Percentiles rank a stretch among this genome's conserved stretches.
Evolutionary conservation across 2,113 vertebrate genomes (phyloP).

Genomic region (Falcunculus frontatus): DNA sequence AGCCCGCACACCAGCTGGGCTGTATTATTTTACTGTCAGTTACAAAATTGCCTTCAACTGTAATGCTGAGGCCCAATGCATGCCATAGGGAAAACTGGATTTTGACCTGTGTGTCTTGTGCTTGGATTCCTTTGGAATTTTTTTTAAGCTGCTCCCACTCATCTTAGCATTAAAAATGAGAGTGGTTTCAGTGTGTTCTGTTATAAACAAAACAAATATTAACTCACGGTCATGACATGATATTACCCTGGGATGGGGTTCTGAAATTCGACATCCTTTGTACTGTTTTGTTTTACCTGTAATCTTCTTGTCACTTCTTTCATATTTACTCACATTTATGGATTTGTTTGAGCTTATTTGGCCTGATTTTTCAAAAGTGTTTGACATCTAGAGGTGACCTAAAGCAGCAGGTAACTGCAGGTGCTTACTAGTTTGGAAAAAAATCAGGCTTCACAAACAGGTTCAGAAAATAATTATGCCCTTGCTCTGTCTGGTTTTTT

Average conservation of each 20-base stretch:
- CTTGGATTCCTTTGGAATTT: neutral
- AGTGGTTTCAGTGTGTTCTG: neutral
- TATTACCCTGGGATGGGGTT: neutral
- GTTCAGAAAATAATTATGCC: neutral
- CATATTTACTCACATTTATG: neutral
- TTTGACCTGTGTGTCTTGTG: neutral
- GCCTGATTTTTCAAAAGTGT: neutral
- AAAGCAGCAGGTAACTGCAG: neutral
- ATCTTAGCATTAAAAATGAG: neutral
- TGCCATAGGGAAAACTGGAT: neutral
- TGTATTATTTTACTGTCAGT: neutral
- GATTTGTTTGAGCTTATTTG: neutral
- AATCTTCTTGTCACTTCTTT: neutral
- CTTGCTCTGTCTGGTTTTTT: conserved; percentile 46
- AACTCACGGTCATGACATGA: neutral
- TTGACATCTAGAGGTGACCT: neutral
- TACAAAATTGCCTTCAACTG: neutral
- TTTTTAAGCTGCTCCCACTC: neutral
- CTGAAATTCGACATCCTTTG: neutral
- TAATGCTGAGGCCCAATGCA: neutral
- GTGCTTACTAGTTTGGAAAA: neutral
- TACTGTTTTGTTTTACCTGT: neutral
- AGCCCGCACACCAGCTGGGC: neutral
- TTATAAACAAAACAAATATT: neutral
- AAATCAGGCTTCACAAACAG: neutral